These are phyloP conservation scores for Diglossa cyanea DNA, from an alignment of 2,797 vertebrate species.

Conservation along the genomic window DNA sequence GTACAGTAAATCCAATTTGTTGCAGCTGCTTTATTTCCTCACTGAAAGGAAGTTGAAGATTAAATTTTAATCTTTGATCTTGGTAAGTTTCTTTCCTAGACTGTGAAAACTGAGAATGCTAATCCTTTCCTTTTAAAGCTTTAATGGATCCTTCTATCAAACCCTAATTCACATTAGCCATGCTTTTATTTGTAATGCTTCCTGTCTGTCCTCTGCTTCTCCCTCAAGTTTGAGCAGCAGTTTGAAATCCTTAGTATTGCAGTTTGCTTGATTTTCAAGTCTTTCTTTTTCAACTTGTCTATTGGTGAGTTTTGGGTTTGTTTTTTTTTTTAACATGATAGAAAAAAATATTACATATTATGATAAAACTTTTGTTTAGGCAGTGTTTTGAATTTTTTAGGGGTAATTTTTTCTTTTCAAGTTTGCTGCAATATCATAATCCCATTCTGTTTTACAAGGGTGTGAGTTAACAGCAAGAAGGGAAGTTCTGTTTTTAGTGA, in stretches of 20 bases:
- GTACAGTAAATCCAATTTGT: slow-evolving; percentile 13
- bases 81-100: not conserved
- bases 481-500: not conserved
- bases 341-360: not conserved
- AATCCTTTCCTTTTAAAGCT: slow-evolving; percentile 12
- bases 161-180: not conserved
- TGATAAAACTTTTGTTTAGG: not conserved
- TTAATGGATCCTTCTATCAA: not conserved
- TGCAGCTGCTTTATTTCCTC: slow-evolving; percentile 16
- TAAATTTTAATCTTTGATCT: not conserved
- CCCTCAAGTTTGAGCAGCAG: not conserved
- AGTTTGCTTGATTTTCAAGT: not conserved
- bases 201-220: not conserved
- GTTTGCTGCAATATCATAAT: not conserved
- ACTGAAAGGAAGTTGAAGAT: not conserved
- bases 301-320: not conserved
- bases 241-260: not conserved
- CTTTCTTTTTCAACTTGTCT: not conserved
- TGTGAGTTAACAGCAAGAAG: not conserved
- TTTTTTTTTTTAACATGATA: no score
- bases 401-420: not conserved
- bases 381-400: not conserved
- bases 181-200: not conserved
- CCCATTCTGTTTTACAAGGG: not conserved
- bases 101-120: not conserved